These are phyloP conservation scores for Drosophila atripex DNA, from an alignment of 2,888 invertebrate genomes.

Conservation along the genomic window DNA sequence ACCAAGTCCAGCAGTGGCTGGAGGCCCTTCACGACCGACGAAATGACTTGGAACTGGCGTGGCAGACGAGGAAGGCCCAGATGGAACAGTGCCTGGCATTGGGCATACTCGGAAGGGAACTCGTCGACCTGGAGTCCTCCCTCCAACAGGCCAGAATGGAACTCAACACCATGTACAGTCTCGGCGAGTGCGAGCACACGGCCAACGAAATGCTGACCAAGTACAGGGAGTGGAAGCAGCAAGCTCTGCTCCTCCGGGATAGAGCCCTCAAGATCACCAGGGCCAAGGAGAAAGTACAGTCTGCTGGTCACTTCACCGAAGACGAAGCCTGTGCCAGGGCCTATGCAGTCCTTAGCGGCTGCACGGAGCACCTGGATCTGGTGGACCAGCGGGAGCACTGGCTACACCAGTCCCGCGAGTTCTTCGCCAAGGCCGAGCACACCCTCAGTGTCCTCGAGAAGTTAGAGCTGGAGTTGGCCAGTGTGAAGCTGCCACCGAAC, in stretches of 20 bases:
- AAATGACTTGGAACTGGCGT: conserved; percentile 88
- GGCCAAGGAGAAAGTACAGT: conserved; percentile 90
- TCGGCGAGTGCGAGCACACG: conserved; percentile 89
- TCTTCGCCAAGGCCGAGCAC: conserved; percentile 90
- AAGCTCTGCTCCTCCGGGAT: conserved; percentile 90
- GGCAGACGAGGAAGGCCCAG: conserved; percentile 89
- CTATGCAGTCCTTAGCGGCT: conserved; percentile 87
- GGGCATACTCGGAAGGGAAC: conserved; percentile 89
- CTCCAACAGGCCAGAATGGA: conserved; percentile 85
- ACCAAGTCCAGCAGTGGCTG: conserved; percentile 90
- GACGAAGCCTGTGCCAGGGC: conserved; percentile 88
- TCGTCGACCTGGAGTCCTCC: conserved; percentile 87
- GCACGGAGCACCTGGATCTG: conserved; percentile 89
- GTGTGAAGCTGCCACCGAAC: conserved; percentile 86
- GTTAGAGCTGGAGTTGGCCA: conserved; percentile 89
- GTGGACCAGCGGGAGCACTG: conserved; percentile 89
- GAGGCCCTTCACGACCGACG: conserved; percentile 91
- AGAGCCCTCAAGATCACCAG: conserved; percentile 90
- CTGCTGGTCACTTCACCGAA: conserved; percentile 89
- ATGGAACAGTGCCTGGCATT: conserved; percentile 91
- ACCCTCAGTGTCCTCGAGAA: conserved; percentile 90
- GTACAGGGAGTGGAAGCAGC: conserved; percentile 88
- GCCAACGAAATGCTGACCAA: conserved; percentile 88
- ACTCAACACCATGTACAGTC: conserved; percentile 85
- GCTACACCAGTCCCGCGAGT: conserved; percentile 88